These are phyloP conservation scores for Pararge aegeria DNA, from an alignment of 1,140 invertebrate genomes.

Conservation along the genomic window DNA sequence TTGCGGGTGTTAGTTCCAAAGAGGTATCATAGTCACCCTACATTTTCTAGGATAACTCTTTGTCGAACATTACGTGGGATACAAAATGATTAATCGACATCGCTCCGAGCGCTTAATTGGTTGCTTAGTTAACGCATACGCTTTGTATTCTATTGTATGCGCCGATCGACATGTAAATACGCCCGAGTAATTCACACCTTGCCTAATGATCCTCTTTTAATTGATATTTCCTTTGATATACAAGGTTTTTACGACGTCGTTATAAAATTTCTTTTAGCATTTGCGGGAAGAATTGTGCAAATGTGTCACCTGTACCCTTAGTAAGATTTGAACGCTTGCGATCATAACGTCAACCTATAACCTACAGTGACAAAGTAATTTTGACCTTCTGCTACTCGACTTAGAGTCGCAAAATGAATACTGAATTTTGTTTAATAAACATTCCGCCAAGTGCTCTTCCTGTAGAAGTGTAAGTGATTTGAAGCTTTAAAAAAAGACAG, in stretches of 20 bases:
- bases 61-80: constrained; percentile 61
- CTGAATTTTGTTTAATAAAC: no score
- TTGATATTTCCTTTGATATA: background rate
- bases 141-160: constrained; percentile 25
- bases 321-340: no score
- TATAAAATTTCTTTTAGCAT: background rate
- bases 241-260: background rate
- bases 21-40: constrained; percentile 32
- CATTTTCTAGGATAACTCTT: constrained; percentile 46
- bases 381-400: no score
- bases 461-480: no score
- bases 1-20: no score
- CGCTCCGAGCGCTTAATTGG: constrained; percentile 58
- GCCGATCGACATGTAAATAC: constrained; percentile 16
- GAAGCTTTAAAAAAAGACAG: no score
- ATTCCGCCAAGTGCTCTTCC: no score
- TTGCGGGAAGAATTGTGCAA: background rate
- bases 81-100: constrained; percentile 61
- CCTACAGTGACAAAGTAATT: no score
- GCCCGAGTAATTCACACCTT: constrained; percentile 18
- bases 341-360: no score
- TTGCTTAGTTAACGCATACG: constrained; percentile 41
- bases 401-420: no score
- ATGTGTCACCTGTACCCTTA: background rate
- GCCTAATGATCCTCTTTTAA: constrained; percentile 7